phyloP scores from a whole-genome alignment of 2,888 invertebrate genomes.

The Punctoribates punctum region DNA sequence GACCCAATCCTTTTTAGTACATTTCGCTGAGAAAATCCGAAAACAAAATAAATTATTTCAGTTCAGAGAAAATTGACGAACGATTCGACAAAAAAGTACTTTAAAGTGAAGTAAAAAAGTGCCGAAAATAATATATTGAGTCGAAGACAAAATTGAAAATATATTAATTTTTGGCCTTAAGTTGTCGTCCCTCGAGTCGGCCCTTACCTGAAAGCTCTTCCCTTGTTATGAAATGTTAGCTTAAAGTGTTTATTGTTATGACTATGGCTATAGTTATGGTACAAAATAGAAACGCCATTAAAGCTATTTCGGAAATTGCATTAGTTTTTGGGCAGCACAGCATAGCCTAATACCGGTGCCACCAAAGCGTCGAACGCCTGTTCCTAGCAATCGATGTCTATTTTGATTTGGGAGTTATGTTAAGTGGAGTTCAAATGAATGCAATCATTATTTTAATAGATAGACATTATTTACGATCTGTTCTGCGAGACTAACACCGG shows the following conservation, averaged over 20 bases:
- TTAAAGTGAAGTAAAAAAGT: too few species aligned
- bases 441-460: slow-evolving; percentile 14
- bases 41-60: too few species aligned
- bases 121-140: too few species aligned
- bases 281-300: slow-evolving; percentile 4
- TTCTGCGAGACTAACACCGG: neutral
- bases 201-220: neutral
- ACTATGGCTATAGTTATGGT: slow-evolving; percentile 16
- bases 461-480: slow-evolving; percentile 15
- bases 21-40: too few species aligned
- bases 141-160: too few species aligned
- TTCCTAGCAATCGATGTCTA: neutral
- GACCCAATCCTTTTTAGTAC: too few species aligned
- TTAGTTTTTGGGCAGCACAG: neutral
- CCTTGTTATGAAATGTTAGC: neutral
- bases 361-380: neutral
- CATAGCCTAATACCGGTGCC: too few species aligned
- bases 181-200: neutral
- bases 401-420: slow-evolving; percentile 19
- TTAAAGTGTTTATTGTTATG: slow-evolving; percentile 27
- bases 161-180: too few species aligned
- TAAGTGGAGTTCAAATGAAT: slow-evolving; percentile 21
- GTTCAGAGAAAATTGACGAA: too few species aligned
- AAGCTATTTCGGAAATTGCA: neutral
- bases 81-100: too few species aligned